A percentile compares a stretch with the other conserved stretches of the same genome.
Evolutionary conservation across 2,797 vertebrate species (phyloP).

Genomic region (Catamblyrhynchus diadema): DNA sequence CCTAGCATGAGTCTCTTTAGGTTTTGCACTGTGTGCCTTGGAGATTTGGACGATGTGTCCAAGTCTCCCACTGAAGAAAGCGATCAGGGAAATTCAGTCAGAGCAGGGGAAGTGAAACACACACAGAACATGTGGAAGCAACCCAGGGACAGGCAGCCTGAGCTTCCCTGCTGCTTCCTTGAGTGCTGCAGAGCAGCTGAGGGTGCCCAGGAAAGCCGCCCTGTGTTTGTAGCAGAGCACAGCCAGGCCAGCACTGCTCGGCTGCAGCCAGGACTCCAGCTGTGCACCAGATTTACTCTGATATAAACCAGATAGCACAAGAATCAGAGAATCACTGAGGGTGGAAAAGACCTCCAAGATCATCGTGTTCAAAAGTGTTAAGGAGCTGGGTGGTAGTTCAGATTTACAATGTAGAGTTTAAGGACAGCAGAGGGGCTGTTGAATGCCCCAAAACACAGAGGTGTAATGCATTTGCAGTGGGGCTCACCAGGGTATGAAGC

Average conservation of each 20-base stretch:
- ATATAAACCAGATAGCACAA: neutral
- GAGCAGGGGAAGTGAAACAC: neutral
- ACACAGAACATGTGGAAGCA: neutral
- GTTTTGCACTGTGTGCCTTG: neutral
- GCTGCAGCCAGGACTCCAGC: neutral
- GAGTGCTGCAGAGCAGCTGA: neutral
- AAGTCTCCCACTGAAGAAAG: neutral
- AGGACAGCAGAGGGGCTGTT: neutral
- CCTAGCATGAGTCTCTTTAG: neutral
- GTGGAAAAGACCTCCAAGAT: neutral
- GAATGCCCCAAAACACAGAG: neutral
- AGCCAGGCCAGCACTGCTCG: fast-evolving
- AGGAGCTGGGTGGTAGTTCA: neutral
- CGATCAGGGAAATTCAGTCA: neutral
- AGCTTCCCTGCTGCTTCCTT: neutral
- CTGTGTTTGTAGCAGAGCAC: neutral
- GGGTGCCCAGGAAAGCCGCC: fast-evolving
- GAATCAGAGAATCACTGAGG: neutral
- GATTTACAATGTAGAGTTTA: neutral
- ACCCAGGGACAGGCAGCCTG: neutral
- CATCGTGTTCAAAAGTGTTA: neutral
- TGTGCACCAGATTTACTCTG: neutral
- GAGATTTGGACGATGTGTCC: neutral
- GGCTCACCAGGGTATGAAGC: neutral
- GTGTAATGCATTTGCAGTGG: neutral